phyloP scores from a whole-genome alignment of 2,888 invertebrate genomes.

The Latrodectus hesperus region DNA sequence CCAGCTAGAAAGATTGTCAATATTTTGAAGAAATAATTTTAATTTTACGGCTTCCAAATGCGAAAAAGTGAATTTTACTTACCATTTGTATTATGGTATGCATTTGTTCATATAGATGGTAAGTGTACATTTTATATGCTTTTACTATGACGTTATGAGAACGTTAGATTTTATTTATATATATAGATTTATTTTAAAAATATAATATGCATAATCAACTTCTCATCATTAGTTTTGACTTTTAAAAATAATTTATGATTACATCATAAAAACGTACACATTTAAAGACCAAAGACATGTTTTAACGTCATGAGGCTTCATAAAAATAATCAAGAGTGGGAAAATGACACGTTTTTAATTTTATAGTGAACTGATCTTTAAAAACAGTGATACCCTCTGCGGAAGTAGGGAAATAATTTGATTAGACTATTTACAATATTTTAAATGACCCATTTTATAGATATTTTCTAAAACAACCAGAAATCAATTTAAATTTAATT shows the following conservation, averaged over 20 bases:
- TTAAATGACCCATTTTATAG: too few species aligned
- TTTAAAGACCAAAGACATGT: not conserved
- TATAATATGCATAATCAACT: not conserved
- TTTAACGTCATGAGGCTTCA: not conserved
- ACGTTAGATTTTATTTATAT: not conserved
- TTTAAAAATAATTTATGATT: not conserved
- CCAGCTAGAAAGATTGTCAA: not conserved
- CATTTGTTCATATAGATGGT: constrained; percentile 52
- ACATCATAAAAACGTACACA: not conserved
- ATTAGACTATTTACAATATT: too few species aligned
- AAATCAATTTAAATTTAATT: too few species aligned
- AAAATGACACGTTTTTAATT: too few species aligned
- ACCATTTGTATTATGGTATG: constrained; percentile 52
- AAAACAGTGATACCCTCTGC: too few species aligned
- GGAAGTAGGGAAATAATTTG: too few species aligned
- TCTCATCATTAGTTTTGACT: not conserved
- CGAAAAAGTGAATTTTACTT: constrained; percentile 56
- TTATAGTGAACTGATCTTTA: too few species aligned
- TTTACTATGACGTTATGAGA: not conserved
- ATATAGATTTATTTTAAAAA: not conserved
- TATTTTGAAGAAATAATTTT: constrained; percentile 1
- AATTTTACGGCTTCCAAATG: constrained; percentile 38
- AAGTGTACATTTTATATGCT: constrained; percentile 12
- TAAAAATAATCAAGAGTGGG: too few species aligned
- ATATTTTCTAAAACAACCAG: too few species aligned